Evolutionary conservation across 1,140 invertebrate species (phyloP).

Genomic region (Heliothis subflexa): DNA sequence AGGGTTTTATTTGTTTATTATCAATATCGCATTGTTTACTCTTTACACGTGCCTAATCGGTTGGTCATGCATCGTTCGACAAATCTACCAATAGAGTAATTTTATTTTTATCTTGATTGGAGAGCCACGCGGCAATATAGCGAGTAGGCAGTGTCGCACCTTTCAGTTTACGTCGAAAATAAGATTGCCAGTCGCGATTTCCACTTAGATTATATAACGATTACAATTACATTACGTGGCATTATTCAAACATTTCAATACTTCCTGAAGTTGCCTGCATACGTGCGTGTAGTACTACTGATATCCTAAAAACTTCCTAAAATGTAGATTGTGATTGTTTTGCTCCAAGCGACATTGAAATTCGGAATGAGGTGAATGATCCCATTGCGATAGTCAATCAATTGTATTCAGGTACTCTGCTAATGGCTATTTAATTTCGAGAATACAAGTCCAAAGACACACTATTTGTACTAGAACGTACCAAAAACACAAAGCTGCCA

Average conservation of each 20-base stretch:
- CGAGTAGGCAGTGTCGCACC: neutral
- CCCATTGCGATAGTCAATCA: neutral
- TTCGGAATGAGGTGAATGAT: slow-evolving; percentile 6
- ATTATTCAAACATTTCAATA: neutral
- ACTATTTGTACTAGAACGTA: neutral
- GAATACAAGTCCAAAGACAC: slow-evolving; percentile 28
- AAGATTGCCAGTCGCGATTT: slow-evolving; percentile 18
- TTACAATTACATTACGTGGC: neutral
- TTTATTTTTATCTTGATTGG: slow-evolving; percentile 22
- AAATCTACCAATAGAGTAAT: neutral
- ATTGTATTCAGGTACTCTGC: slow-evolving; percentile 17
- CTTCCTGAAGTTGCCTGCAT: neutral
- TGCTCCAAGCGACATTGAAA: neutral
- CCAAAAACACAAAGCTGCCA: neutral
- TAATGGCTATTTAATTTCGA: slow-evolving; percentile 7
- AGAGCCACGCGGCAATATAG: slow-evolving; percentile 7
- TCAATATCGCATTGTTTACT: slow-evolving; percentile 26
- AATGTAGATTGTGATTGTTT: neutral
- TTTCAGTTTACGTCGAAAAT: slow-evolving; percentile 9
- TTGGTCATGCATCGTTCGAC: slow-evolving; percentile 8
- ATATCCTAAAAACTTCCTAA: too few relatives aligned
- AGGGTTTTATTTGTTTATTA: slow-evolving; percentile 27
- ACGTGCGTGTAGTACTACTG: neutral
- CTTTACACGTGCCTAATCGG: slow-evolving; percentile 10
- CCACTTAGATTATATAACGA: neutral